These are phyloP conservation scores for Montipora foliosa DNA, from an alignment of 64 coral and sea anemone genomes.

Conservation along the genomic window DNA sequence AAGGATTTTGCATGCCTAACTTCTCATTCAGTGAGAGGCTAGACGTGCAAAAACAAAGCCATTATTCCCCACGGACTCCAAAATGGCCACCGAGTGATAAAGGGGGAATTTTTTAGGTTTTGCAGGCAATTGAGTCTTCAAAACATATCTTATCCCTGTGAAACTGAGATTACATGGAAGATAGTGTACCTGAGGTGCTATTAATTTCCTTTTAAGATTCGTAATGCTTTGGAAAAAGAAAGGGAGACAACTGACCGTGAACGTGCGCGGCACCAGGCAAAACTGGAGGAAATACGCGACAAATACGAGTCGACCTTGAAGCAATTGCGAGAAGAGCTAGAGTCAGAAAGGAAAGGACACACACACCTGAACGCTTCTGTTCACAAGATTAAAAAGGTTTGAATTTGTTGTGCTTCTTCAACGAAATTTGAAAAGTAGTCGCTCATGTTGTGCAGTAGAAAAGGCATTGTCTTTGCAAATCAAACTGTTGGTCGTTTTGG, in stretches of 20 bases:
- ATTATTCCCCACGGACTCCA: too few relatives aligned
- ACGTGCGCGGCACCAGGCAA: conserved; percentile 62
- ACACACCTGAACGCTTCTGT: conserved; percentile 73
- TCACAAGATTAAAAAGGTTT: conserved; percentile 93
- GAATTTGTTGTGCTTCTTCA: neutral
- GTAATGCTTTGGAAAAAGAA: conserved; percentile 90
- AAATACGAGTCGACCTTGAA: conserved; percentile 81
- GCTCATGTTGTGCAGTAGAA: too few relatives aligned
- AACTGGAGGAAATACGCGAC: conserved; percentile 86
- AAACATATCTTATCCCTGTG: neutral
- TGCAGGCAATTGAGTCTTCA: neutral
- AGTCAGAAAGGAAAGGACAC: conserved; percentile 79
- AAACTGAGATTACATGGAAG: too few relatives aligned
- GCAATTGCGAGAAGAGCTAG: conserved; percentile 84
- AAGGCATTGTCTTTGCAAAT: neutral
- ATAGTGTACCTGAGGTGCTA: neutral
- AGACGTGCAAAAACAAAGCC: too few relatives aligned
- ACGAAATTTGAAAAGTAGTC: neutral
- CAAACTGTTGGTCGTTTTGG: too few relatives aligned
- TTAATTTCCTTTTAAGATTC: conserved; percentile 71
- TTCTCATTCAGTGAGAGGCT: too few relatives aligned
- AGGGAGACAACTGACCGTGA: conserved; percentile 78
- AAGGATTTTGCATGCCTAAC: too few relatives aligned
- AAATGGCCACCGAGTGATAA: too few relatives aligned
- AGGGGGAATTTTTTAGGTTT: too few relatives aligned